A percentile compares a stretch with the other conserved stretches of the same genome.
Conservation (phyloP, 2,888 invertebrate genomes). For the Drosophila niveifrons region DNA sequence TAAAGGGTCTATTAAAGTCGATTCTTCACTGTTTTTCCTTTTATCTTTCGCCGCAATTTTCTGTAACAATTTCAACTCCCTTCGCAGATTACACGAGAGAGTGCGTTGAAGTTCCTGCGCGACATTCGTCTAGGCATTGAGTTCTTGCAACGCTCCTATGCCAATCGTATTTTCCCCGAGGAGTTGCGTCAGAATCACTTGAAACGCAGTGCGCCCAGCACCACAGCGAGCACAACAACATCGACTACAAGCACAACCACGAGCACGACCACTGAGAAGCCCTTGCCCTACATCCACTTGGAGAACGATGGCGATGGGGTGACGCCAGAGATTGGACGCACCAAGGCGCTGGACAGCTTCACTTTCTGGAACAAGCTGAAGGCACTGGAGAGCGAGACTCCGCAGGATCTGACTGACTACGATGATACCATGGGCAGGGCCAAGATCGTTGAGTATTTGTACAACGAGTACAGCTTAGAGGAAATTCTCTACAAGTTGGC, state of each 20-base stretch:
- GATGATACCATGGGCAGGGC: constrained; percentile 90
- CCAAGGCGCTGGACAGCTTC: constrained; percentile 81
- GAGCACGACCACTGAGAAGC: constrained; percentile 77
- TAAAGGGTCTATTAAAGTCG: no score
- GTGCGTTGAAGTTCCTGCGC: constrained; percentile 90
- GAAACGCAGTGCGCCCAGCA: constrained; percentile 65
- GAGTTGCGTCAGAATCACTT: constrained; percentile 82
- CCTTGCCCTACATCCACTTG: constrained; percentile 66
- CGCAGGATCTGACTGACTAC: constrained; percentile 86
- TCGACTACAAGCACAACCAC: constrained; percentile 71
- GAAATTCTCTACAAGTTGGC: constrained; percentile 93
- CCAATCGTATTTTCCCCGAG: constrained; percentile 82
- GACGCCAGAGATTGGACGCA: constrained; percentile 48
- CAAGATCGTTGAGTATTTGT: constrained; percentile 89
- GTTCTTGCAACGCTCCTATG: constrained; percentile 87
- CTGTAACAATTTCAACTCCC: neutral
- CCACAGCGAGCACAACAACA: constrained; percentile 53
- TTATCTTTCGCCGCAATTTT: no score
- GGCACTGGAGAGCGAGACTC: constrained; percentile 75
- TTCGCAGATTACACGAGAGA: constrained; percentile 90
- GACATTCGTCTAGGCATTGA: constrained; percentile 92
- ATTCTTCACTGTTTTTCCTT: no score
- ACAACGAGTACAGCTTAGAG: constrained; percentile 90
- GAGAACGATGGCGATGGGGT: constrained; percentile 45
- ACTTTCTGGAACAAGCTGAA: constrained; percentile 83